Evolutionary conservation across 2,113 vertebrate genomes (phyloP), one percentile per base, ranked within the genome.

Genomic region (Zootoca vivipara): DNA sequence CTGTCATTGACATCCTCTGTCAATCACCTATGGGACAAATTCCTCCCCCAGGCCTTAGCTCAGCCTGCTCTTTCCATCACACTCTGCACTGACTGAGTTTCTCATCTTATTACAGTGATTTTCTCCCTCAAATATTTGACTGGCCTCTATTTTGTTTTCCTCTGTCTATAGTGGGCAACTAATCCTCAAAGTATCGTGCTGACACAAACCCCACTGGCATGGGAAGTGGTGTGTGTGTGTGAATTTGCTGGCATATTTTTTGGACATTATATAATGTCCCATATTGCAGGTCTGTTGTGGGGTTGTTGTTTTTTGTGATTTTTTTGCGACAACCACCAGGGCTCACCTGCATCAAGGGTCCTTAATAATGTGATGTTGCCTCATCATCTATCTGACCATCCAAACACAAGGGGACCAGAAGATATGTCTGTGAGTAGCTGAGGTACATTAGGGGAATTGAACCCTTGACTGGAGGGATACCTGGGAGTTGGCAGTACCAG

Each of bases 11-110:
- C 84, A 28, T 83, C 82, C 69, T 85, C 87, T 78, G 67, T 80
- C 88, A 58, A 2, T 62, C 5, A 6, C 65, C 28, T 16, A 0
- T 13, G 40, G 78, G 89, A 91, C 52, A 1, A 4, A 2, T 62
- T 92, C 81, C 82, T 93, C 20, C 85, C 75, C 33, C 26, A 83
- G 42, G 40, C 64, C 65, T 84, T 85, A 40, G 15, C n/a, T 91
- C 88, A 86, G 84, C 64, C 70, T 78, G 80, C 20, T 85, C 69
- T 75, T 67, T 81, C 69, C 42, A 62, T 69, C 62, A 18, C 79
- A 33, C 78, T 52, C 67, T 85, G 52, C 0, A 0, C 88, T 87
- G 81, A 82, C 80, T 33, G 38, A 64, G 18, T 0, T 0, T 56
- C 67, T 46, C 1, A 9, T 75, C 62, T n/a, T 28, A 33, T 62